Evolutionary conservation across 2,797 vertebrate genomes (phyloP), one percentile per base, ranked within the genome.

Genomic region (Sitta carolinensis): DNA sequence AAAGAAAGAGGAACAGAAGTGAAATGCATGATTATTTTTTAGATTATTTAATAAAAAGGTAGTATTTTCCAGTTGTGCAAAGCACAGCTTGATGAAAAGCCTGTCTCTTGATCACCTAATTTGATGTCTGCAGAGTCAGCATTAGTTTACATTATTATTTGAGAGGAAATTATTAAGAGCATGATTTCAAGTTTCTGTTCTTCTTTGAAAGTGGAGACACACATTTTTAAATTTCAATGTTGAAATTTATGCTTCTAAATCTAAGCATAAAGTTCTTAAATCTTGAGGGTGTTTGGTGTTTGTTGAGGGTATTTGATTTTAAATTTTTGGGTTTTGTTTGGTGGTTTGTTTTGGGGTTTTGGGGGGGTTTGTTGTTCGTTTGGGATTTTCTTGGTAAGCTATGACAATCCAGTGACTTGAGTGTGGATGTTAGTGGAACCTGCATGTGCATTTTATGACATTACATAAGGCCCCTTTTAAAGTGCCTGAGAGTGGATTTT

Each of bases 11-110:
- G 19, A 87, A 64, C 15, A 75, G 40, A 90, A 77, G 21, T 85
- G 15, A 94, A 93, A 89, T 52, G 36, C 16, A 34, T 68, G 13
- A 83, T 76, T 85, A 36, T 70, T 91, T 94, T 83, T 73, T 20
- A 61, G 30, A 17, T 6, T 62, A 18, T 36, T 90, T 83, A 90
- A 74, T 63, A 58, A 82, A 79, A 77, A 6, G 40, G 23, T 59
- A 76, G 42, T 36, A 68, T 89, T 94, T 96, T 94, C 52, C 72
- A 84, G 75, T 87, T 87, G 22, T 62, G 68, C 54, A 77, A 84
- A 87, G 26, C 20, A 51, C 47, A 4, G 1, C 30, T 89, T 83
- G 47, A 77, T 72, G 54, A 82, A 95, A 95, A 92, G 27, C 7
- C n/a, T 74, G 42, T n/a, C 61, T 78, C 52, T 89, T 84, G 78